Evolutionary conservation across 1,140 invertebrate species (phyloP), one percentile per base, ranked within the genome.

Genomic region (Hormaphis cornu): DNA sequence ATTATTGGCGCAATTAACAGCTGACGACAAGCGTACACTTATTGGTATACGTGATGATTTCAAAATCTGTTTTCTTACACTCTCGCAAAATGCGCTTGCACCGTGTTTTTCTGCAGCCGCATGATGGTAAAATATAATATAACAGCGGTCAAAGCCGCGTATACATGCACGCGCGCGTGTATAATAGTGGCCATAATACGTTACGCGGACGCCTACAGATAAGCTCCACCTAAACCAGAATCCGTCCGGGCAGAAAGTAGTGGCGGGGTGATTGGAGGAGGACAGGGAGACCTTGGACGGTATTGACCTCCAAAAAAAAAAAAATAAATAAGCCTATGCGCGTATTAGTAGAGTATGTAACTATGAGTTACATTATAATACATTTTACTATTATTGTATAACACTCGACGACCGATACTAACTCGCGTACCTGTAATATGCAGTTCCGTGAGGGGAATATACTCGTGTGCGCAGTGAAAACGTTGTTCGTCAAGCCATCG

Each of bases 251-350:
- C 5, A 7, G 33, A 24, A 14, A 10, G 9, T 8, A 2, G n/a
- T 10, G 20, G 3, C 12, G 54, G 7, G 33, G 33, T n/a, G n/a
- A n/a, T n/a, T 33, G 10, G n/a, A 28, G 8, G 52, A 18, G 28
- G 16, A 24, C 18, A 10, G 7, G 22, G 44, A 48, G 61, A 50
- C 61, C 61, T 66, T 66, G 61, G 44, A 66, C 18, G 42, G 9
- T 50, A 22, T 37, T 66, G 48, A 63, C 59, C 59, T 63, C 59
- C 42, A 44, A 63, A 46, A 66, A 58, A n/a, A n/a, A n/a, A n/a
- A n/a, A n/a, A n/a, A n/a, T n/a, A n/a, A 46, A 61, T 46, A 40
- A 28, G 44, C 61, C 44, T 66, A 66, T 66, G 18, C 44, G 18
- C 46, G 14, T 33, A 16, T n/a, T n/a, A n/a, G n/a, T n/a, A n/a